Conservation (phyloP, 2,888 invertebrate genomes). For the Cerastis rubricosa region DNA sequence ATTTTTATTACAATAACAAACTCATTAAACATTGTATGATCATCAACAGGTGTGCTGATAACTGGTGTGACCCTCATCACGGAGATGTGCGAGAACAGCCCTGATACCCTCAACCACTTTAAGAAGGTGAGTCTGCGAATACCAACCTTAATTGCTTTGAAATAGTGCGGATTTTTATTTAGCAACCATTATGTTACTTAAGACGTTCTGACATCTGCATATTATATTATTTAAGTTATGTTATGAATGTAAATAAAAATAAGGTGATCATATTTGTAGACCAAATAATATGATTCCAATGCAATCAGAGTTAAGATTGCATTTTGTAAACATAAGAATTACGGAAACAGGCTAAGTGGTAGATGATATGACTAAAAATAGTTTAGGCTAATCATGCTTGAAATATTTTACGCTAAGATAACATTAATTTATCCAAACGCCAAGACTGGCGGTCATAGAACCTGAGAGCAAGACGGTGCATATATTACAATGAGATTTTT, state of each 20-base stretch:
- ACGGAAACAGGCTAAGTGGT: conserved; percentile 5
- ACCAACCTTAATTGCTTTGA: background rate
- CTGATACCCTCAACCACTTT: conserved; percentile 99
- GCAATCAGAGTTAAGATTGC: conserved; percentile 10
- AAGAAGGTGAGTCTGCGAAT: conserved; percentile 95
- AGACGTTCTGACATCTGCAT: conserved; percentile 8
- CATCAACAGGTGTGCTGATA: conserved; percentile 95
- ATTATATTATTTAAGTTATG: conserved; percentile 9
- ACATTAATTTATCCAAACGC: background rate
- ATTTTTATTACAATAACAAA: background rate
- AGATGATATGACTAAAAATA: conserved; percentile 8
- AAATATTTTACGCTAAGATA: background rate
- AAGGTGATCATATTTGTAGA: conserved; percentile 22
- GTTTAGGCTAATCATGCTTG: background rate
- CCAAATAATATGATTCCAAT: conserved; percentile 40
- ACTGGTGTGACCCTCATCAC: conserved; percentile 99
- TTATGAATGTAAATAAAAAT: conserved; percentile 6
- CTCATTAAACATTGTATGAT: conserved; percentile 13
- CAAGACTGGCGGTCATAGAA: background rate
- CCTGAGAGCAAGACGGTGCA: background rate
- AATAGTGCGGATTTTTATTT: conserved; percentile 10
- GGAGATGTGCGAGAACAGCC: conserved; percentile 99
- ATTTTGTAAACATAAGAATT: conserved; percentile 14
- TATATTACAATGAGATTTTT: background rate
- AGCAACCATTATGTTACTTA: background rate